Evolutionary conservation across 2,113 vertebrate species (phyloP).

Genomic region (Columba janthina): DNA sequence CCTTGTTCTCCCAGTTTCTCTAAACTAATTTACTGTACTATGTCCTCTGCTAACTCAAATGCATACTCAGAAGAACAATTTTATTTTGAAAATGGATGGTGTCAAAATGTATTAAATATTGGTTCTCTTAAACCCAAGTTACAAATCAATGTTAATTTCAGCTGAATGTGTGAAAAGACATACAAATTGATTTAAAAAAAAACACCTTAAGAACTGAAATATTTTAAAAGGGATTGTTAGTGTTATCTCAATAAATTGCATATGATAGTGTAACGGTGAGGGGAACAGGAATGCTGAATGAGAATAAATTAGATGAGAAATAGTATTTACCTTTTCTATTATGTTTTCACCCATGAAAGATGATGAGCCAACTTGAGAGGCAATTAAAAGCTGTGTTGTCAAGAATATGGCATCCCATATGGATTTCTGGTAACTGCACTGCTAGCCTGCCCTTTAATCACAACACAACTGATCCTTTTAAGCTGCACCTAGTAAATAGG

Average conservation of each 20-base stretch:
- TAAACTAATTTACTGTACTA: background rate
- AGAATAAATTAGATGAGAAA: conserved; percentile 7
- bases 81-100: background rate
- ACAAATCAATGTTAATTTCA: background rate
- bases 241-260: background rate
- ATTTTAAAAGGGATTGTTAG: background rate
- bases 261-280: background rate
- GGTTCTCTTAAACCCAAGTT: background rate
- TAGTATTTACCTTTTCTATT: background rate
- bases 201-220: background rate
- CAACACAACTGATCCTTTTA: background rate
- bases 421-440: background rate
- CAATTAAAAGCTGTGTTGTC: conserved; percentile 51
- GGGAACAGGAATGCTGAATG: background rate
- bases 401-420: conserved; percentile 46
- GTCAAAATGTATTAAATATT: background rate
- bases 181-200: background rate
- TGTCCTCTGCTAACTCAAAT: background rate
- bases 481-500: background rate
- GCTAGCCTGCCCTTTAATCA: background rate
- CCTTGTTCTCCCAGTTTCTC: background rate
- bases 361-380: background rate
- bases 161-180: background rate
- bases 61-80: background rate
- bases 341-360: conserved; percentile 13